These are phyloP conservation scores for Jacana jacana DNA, from an alignment of 2,113 vertebrate genomes.

Conservation along the genomic window DNA sequence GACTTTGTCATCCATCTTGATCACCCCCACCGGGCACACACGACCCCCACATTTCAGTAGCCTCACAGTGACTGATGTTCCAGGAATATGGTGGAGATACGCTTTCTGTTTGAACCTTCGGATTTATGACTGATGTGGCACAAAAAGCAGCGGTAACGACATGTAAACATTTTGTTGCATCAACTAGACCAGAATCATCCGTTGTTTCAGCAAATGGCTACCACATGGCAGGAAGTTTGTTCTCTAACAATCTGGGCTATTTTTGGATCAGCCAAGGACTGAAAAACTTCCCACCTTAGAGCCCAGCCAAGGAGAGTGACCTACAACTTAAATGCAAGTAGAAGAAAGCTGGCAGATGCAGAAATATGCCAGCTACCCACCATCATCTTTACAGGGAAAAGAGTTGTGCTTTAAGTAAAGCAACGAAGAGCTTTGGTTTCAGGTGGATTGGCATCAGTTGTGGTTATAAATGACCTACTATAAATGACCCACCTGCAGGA, in stretches of 20 bases:
- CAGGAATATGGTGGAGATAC: background rate
- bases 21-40: background rate
- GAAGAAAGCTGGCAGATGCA: background rate
- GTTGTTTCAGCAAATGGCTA: fast-evolving
- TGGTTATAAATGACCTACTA: background rate
- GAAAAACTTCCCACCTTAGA: background rate
- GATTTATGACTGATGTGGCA: background rate
- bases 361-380: background rate
- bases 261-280: background rate
- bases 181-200: background rate
- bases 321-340: background rate
- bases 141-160: background rate
- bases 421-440: background rate
- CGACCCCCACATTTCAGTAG: background rate
- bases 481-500: background rate
- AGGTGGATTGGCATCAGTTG: background rate
- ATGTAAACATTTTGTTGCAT: background rate
- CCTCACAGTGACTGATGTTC: background rate
- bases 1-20: background rate
- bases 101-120: background rate
- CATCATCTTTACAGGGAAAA: background rate
- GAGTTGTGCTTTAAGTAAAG: background rate
- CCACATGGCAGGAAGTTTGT: background rate
- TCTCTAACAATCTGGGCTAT: background rate
- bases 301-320: background rate